Conservation (phyloP, 2,888 invertebrate genomes). For the Mythimna lalbum region DNA sequence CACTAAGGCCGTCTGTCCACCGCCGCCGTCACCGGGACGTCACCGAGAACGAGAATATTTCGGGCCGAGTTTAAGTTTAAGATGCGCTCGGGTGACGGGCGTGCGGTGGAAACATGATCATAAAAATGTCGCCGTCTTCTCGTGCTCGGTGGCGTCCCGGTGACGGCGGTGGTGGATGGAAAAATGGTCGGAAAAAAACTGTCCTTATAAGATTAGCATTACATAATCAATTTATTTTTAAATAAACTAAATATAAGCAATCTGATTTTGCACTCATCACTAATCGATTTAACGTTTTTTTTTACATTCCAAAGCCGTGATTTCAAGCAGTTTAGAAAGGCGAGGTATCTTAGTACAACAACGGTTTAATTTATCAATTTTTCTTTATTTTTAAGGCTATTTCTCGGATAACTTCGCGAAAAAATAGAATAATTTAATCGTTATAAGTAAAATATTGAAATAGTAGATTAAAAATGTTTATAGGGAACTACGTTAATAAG, state of each 20-base stretch:
- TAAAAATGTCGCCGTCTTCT: too few species aligned
- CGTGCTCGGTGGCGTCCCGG: too few species aligned
- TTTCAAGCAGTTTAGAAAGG: background rate
- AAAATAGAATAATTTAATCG: background rate
- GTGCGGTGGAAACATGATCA: too few species aligned
- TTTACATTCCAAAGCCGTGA: background rate
- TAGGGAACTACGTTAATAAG: background rate
- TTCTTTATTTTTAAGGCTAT: background rate
- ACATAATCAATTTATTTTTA: background rate
- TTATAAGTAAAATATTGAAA: background rate
- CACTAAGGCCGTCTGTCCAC: too few species aligned
- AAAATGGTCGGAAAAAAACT: background rate
- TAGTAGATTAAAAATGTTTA: background rate
- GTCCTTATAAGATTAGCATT: background rate
- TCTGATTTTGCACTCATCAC: conserved; percentile 1
- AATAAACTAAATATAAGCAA: conserved; percentile 5
- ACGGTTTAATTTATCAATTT: background rate
- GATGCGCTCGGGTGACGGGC: too few species aligned
- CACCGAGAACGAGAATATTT: too few species aligned
- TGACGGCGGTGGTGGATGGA: too few species aligned
- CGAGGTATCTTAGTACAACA: conserved; percentile 22
- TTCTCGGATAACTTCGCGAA: conserved; percentile 20
- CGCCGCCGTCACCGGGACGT: too few species aligned
- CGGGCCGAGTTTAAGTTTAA: too few species aligned
- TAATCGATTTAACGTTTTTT: background rate